phyloP scores from a whole-genome alignment of 2,888 invertebrate genomes.

The Cheilosia variabilis region DNA sequence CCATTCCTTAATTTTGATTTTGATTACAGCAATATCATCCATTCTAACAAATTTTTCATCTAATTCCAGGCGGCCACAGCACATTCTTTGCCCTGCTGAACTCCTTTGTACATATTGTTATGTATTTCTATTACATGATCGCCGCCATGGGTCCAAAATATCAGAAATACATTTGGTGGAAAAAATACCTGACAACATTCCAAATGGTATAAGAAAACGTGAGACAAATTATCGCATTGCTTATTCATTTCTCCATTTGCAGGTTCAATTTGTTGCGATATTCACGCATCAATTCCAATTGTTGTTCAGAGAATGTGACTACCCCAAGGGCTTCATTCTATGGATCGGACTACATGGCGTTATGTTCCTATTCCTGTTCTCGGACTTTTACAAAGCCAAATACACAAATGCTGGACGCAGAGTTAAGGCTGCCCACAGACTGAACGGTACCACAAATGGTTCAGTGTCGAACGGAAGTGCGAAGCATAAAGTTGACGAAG shows the following conservation, averaged over 20 bases:
- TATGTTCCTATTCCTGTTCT: slow-evolving; percentile 96
- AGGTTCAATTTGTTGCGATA: slow-evolving; percentile 96
- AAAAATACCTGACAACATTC: slow-evolving; percentile 96
- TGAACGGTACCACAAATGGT: slow-evolving; percentile 72
- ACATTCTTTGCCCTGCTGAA: slow-evolving; percentile 97
- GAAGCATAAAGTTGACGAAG: slow-evolving; percentile 76
- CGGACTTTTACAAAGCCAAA: slow-evolving; percentile 95
- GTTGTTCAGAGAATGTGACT: slow-evolving; percentile 94
- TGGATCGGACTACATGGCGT: slow-evolving; percentile 98
- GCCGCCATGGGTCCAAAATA: slow-evolving; percentile 96
- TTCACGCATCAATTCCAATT: slow-evolving; percentile 96
- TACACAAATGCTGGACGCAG: slow-evolving; percentile 85
- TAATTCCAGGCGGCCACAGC: slow-evolving; percentile 93
- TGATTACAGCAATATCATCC: neutral
- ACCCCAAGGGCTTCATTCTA: slow-evolving; percentile 94
- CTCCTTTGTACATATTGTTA: slow-evolving; percentile 97
- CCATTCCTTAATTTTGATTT: neutral
- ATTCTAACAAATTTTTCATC: neutral
- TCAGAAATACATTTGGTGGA: slow-evolving; percentile 99
- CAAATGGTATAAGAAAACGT: slow-evolving; percentile 90
- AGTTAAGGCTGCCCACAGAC: slow-evolving; percentile 76
- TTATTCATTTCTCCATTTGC: slow-evolving; percentile 74
- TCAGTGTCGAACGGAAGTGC: slow-evolving; percentile 74
- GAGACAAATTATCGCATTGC: neutral
- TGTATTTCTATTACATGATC: slow-evolving; percentile 99